These are phyloP conservation scores for Drosophila asahinai DNA, from an alignment of 1,140 invertebrate genomes.

Conservation along the genomic window DNA sequence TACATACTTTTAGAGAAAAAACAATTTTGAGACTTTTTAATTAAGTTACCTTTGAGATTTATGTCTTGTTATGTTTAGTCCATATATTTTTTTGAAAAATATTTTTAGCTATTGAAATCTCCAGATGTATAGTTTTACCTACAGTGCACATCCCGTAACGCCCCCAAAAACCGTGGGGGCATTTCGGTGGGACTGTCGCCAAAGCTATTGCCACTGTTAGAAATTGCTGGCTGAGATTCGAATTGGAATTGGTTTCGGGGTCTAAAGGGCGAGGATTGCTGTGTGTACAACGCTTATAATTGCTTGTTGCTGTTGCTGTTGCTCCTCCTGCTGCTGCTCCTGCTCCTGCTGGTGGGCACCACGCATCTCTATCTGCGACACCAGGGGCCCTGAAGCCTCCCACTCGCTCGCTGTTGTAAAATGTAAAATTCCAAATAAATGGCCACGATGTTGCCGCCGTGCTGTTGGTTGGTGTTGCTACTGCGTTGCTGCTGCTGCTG, in stretches of 20 bases:
- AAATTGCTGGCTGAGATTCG: constrained; percentile 63
- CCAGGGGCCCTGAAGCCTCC: constrained; percentile 26
- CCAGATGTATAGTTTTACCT: no score
- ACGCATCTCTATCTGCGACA: constrained; percentile 63
- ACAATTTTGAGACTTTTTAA: background rate
- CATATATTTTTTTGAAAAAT: no score
- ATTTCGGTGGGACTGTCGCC: constrained; percentile 67
- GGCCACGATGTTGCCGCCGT: constrained; percentile 55
- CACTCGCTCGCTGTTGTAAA: constrained; percentile 65
- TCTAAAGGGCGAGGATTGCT: constrained; percentile 25
- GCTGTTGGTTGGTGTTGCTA: constrained; percentile 1
- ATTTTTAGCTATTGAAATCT: no score
- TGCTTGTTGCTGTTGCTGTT: constrained; percentile 67
- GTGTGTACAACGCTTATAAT: constrained; percentile 78
- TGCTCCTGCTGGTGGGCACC: constrained; percentile 45
- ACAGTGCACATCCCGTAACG: constrained; percentile 49
- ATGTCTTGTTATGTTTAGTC: background rate
- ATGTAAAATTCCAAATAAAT: constrained; percentile 84
- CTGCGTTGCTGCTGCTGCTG: constrained; percentile 13
- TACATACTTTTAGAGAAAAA: background rate
- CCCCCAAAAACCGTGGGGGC: constrained; percentile 14
- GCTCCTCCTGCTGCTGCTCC: constrained; percentile 10
- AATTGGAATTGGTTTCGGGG: constrained; percentile 37
- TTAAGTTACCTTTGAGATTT: background rate
- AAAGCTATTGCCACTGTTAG: constrained; percentile 83